Evolutionary conservation across 2,888 invertebrate genomes (phyloP).

Genomic region (Calameuta idolon): DNA sequence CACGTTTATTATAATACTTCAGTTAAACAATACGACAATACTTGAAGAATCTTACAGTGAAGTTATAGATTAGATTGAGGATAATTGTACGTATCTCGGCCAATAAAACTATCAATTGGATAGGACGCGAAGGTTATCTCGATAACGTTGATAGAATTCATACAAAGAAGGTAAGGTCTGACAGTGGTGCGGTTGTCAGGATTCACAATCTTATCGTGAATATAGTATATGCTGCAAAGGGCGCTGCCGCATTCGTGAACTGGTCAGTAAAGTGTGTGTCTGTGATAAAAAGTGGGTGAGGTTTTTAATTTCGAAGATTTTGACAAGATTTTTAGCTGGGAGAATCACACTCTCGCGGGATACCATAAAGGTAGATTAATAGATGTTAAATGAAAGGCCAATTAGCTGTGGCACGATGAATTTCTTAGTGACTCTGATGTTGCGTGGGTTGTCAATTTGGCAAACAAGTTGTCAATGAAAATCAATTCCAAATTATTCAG

Average conservation of each 20-base stretch:
- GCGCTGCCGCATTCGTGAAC: conserved; percentile 57
- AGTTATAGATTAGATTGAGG: not conserved
- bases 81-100: not conserved
- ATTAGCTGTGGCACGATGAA: not conserved
- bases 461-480: conserved; percentile 61
- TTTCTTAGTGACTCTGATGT: not conserved
- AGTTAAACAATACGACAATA: not conserved
- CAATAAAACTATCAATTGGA: not conserved
- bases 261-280: conserved; percentile 50
- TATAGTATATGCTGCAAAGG: conserved; percentile 52
- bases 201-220: conserved; percentile 32
- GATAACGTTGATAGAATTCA: not conserved
- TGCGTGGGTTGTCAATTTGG: conserved; percentile 44
- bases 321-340: conserved; percentile 6
- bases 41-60: not conserved
- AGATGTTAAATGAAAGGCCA: not conserved
- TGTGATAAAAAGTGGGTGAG: conserved; percentile 48
- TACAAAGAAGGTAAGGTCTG: not conserved
- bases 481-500: conserved; percentile 58
- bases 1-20: not conserved
- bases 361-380: not conserved
- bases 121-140: not conserved
- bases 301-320: conserved; percentile 30
- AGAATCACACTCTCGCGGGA: not conserved
- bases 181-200: not conserved